phyloP scores from a whole-genome alignment of 1,140 invertebrate species.

The Tachypleus tridentatus region DNA sequence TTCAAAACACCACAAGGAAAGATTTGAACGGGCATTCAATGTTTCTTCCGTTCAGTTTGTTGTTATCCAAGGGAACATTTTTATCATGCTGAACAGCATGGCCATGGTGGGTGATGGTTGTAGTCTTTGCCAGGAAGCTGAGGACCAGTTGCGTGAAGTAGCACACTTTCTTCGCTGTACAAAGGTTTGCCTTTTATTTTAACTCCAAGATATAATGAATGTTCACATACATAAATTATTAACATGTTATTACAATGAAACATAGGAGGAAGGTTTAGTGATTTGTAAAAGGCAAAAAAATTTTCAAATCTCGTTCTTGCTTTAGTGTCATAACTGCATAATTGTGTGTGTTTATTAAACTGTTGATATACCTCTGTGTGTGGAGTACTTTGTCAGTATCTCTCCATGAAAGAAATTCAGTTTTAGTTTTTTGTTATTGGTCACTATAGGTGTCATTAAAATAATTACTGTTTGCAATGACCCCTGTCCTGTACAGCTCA shows the following conservation, averaged over 20 bases:
- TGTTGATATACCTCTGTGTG: too few relatives aligned
- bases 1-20: slow-evolving; percentile 50
- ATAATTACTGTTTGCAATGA: too few relatives aligned
- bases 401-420: too few relatives aligned
- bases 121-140: slow-evolving; percentile 64
- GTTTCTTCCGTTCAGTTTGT: slow-evolving; percentile 57
- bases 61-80: slow-evolving; percentile 60
- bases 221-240: slow-evolving; percentile 6
- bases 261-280: too few relatives aligned
- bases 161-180: slow-evolving; percentile 31
- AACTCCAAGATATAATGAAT: background rate
- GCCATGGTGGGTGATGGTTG: slow-evolving; percentile 90
- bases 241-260: too few relatives aligned
- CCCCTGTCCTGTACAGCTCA: too few relatives aligned
- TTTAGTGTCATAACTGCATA: too few relatives aligned
- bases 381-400: too few relatives aligned
- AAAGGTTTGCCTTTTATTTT: slow-evolving; percentile 15
- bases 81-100: slow-evolving; percentile 87
- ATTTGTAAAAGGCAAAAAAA: background rate
- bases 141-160: slow-evolving; percentile 55
- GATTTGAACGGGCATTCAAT: slow-evolving; percentile 67
- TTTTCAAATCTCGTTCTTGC: too few relatives aligned
- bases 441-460: too few relatives aligned
- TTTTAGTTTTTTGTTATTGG: too few relatives aligned
- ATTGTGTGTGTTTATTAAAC: too few relatives aligned